Percentiles rank a stretch among this genome's conserved stretches.
These are phyloP conservation scores for Steromphala cineraria DNA, from an alignment of 2,888 invertebrate genomes.

Conservation along the genomic window DNA sequence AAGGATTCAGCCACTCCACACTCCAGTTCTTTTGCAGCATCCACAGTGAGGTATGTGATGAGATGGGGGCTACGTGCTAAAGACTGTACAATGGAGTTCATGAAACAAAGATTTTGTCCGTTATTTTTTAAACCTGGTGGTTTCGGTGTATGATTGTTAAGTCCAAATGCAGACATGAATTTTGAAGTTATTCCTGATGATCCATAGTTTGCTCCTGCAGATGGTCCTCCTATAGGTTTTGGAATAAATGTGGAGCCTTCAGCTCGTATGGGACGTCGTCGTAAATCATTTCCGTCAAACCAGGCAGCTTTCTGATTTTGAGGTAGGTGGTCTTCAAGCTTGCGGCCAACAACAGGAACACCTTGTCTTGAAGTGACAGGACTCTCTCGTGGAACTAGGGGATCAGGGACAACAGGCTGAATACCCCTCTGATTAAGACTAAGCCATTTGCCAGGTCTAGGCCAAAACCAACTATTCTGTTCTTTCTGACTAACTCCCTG, in stretches of 20 bases:
- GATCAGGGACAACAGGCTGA: background rate
- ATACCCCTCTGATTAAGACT: background rate
- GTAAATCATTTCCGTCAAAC: conserved; percentile 38
- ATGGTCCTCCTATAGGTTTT: background rate
- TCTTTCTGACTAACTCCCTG: conserved; percentile 8
- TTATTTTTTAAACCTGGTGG: conserved; percentile 68
- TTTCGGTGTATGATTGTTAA: conserved; percentile 35
- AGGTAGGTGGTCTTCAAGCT: background rate
- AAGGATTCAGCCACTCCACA: conserved; percentile 58
- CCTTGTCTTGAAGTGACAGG: background rate
- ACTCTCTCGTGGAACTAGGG: background rate
- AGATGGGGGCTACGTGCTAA: conserved; percentile 66
- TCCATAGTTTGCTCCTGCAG: conserved; percentile 19
- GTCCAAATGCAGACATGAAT: conserved; percentile 61
- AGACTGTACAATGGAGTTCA: conserved; percentile 72
- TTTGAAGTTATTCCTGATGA: conserved; percentile 49
- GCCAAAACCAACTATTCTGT: conserved; percentile 3
- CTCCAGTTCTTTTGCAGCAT: conserved; percentile 53
- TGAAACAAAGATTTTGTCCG: conserved; percentile 71
- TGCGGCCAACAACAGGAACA: background rate
- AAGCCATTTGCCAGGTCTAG: background rate
- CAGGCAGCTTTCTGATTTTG: conserved; percentile 22
- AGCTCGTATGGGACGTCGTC: conserved; percentile 40
- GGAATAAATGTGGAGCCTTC: background rate
- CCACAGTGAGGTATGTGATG: conserved; percentile 47